Base-by-base conservation (phyloP, 2,797 vertebrate species). In the Sebastes matsubarae region DNA sequence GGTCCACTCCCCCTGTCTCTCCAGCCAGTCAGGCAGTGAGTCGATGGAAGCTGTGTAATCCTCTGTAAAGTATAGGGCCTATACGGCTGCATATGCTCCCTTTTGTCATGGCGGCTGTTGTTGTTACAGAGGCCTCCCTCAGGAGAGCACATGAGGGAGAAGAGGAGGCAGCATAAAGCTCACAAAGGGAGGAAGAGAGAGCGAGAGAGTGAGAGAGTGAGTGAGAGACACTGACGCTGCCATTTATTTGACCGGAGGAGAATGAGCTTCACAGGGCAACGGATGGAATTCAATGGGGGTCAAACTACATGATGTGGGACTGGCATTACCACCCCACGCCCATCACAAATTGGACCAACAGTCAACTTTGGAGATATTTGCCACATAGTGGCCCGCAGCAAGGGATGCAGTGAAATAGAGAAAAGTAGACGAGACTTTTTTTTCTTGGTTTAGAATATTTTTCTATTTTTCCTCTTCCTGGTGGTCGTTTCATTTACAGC, bases 271-370 rank as follows among this genome's bases (percentile, higher is more conserved):
- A 5, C 30, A 5, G 55, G 72, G 76, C 69, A 60, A 61, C 20
- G 68, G 76, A 75, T 83, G 89, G 79, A 80, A 73, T 79, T 89
- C 75, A 82, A 11, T 50, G 58, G 65, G 66, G 82, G 60, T 83
- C 90, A 91, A 81, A 80, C 82, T 61, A 83, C 89, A 90, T 90
- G 83, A 94, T 93, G 92, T 75, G 82, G 89, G 69, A 75, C 85
- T 83, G 82, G 76, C 81, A 72, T 79, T 66, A 52, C 76, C 79
- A 36, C 72, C 87, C 65, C 18, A 54, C 36, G 2, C 50, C 72
- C 61, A 68, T 72, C 77, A 75, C 57, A 54, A 61, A 81, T 72
- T 73, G 86, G 86, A 86, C 84, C 88, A 75, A 66, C 88, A 79
- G 60, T 66, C 75, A 60, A 57, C 76, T 80, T 38, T 82, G 87